These are phyloP conservation scores for Geococcyx californianus DNA, from an alignment of 2,113 vertebrate genomes.

Conservation along the genomic window DNA sequence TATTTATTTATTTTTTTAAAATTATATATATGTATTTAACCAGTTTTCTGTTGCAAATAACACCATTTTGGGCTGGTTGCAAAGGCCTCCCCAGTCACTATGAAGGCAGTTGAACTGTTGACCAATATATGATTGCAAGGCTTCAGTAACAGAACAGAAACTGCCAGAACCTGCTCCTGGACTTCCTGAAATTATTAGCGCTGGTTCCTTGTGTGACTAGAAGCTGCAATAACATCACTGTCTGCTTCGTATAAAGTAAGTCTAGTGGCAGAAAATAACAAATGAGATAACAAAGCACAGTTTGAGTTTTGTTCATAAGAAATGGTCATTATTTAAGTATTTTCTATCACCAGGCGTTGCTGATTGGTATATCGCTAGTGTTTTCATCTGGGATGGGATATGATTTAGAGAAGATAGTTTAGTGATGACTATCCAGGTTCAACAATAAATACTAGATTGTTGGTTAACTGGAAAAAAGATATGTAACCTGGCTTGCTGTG, in stretches of 20 bases:
- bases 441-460: neutral
- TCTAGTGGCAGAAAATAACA: neutral
- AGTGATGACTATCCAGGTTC: neutral
- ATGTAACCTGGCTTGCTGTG: neutral
- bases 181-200: neutral
- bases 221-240: neutral
- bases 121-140: rapidly evolving
- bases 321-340: neutral
- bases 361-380: neutral
- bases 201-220: neutral
- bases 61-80: neutral
- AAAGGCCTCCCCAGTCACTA: neutral
- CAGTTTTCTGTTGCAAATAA: neutral
- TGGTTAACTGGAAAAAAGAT: neutral
- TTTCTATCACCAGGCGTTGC: neutral
- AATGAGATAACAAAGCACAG: neutral
- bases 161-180: neutral
- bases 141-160: neutral
- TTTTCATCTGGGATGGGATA: neutral
- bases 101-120: too few relatives aligned
- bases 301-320: neutral
- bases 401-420: neutral
- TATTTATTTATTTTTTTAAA: neutral
- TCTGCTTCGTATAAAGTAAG: neutral
- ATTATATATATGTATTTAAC: too few relatives aligned